Conservation (phyloP, 2,888 invertebrate species). For the Abscondita cerata region DNA sequence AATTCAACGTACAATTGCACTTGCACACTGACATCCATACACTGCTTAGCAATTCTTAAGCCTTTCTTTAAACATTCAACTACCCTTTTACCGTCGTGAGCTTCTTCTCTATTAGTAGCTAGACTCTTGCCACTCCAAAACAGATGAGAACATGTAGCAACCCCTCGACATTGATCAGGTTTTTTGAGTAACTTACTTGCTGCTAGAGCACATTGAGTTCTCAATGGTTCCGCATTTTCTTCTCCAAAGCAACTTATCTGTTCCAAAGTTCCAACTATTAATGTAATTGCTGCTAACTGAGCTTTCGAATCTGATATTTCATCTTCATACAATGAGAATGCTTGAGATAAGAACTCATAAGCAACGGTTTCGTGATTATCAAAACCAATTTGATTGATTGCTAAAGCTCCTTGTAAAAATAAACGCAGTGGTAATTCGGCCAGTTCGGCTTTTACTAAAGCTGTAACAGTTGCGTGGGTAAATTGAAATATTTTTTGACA, state of each 20-base stretch:
- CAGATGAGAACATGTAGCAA: constrained; percentile 91
- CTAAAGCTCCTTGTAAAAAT: constrained; percentile 94
- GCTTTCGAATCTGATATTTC: constrained; percentile 98
- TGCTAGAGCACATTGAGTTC: constrained; percentile 95
- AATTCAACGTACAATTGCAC: constrained; percentile 95
- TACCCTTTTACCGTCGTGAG: constrained; percentile 90
- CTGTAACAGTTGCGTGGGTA: constrained; percentile 94
- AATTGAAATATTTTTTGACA: constrained; percentile 98
- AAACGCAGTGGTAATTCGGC: constrained; percentile 92
- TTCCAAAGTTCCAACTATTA: constrained; percentile 95
- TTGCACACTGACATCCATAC: constrained; percentile 96
- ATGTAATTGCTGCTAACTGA: constrained; percentile 93
- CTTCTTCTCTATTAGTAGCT: constrained; percentile 61
- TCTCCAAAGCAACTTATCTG: constrained; percentile 94
- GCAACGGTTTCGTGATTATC: constrained; percentile 96
- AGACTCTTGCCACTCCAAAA: constrained; percentile 91
- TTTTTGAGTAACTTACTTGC: constrained; percentile 96
- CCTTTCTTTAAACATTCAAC: constrained; percentile 96
- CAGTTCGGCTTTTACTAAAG: constrained; percentile 92
- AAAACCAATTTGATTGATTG: constrained; percentile 90
- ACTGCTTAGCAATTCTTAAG: constrained; percentile 93
- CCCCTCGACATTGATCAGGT: constrained; percentile 96
- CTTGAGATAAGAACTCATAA: constrained; percentile 96
- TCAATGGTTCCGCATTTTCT: constrained; percentile 95
- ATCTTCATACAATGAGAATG: constrained; percentile 97